Conservation (phyloP, 2,888 invertebrate species). For the Spisula solida region DNA sequence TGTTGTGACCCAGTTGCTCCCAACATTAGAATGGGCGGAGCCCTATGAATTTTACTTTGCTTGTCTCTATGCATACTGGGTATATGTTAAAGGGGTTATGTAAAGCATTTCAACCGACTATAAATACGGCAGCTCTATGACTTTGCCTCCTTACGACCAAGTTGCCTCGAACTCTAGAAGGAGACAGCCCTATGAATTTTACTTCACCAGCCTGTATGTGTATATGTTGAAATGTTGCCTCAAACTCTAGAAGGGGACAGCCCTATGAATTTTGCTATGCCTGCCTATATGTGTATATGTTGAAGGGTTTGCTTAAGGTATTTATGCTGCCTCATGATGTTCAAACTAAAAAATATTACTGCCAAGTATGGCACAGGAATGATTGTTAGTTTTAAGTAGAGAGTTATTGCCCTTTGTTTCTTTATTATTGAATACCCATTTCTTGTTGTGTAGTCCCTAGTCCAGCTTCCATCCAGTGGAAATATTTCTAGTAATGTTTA, state of each 20-base stretch:
- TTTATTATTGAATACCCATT: not conserved
- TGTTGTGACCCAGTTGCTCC: not conserved
- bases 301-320: not conserved
- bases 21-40: not conserved
- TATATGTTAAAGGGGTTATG: too few relatives aligned
- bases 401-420: not conserved
- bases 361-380: not conserved
- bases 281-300: not conserved
- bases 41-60: not conserved
- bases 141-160: too few relatives aligned
- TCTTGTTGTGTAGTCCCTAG: not conserved
- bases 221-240: too few relatives aligned
- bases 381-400: not conserved
- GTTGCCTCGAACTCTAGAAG: not conserved
- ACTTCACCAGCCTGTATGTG: too few relatives aligned
- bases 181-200: too few relatives aligned
- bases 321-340: not conserved
- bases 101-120: too few relatives aligned
- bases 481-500: not conserved
- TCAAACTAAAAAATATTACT: not conserved
- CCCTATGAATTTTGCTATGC: not conserved
- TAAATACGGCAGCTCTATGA: too few relatives aligned
- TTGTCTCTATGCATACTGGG: too few relatives aligned
- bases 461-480: not conserved
- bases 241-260: not conserved